A percentile compares a stretch with the other conserved stretches of the same genome.
These are phyloP conservation scores for Stictonetta naevosa DNA, from an alignment of 2,113 vertebrate species.

Conservation along the genomic window DNA sequence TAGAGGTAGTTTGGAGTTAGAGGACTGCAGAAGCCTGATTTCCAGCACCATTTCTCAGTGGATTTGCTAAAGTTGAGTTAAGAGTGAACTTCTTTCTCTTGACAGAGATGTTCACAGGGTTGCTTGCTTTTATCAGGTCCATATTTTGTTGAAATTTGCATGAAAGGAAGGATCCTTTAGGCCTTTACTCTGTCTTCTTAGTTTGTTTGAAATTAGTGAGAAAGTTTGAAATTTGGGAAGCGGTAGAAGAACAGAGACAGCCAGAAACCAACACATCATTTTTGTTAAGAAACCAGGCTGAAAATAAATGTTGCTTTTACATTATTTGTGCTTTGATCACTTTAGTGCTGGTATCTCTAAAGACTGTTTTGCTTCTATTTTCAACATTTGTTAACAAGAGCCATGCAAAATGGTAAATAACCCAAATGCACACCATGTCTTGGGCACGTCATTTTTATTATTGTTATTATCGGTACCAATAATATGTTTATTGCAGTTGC, in stretches of 20 bases:
- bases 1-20: background rate
- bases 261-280: background rate
- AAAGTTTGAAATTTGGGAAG: background rate
- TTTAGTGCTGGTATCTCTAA: background rate
- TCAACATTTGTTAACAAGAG: background rate
- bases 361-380: background rate
- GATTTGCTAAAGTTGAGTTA: background rate
- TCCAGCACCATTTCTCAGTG: background rate
- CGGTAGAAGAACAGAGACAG: background rate
- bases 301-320: background rate
- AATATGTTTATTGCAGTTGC: rapidly evolving
- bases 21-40: background rate
- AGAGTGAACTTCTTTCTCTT: background rate
- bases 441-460: background rate
- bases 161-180: background rate
- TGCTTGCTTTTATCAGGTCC: background rate
- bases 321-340: background rate
- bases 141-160: background rate
- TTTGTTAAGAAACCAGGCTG: background rate
- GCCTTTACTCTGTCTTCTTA: background rate
- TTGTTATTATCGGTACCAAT: background rate
- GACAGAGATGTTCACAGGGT: background rate
- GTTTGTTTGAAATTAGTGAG: background rate
- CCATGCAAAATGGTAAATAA: background rate
- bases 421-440: background rate